Evolutionary conservation across 2,113 vertebrate genomes (phyloP).

Genomic region (Eolophus roseicapilla): DNA sequence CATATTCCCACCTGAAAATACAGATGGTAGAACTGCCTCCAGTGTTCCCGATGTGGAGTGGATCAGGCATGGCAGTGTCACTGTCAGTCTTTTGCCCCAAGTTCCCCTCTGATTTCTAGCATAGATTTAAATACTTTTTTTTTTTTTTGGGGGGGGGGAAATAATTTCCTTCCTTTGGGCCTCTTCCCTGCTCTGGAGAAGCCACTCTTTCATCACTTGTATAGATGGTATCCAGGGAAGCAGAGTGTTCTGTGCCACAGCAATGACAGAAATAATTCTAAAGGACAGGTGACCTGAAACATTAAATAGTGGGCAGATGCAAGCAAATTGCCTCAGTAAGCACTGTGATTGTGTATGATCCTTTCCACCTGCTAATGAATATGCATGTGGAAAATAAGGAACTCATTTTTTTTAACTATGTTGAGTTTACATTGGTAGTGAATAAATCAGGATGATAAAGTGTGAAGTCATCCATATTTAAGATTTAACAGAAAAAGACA

Average conservation of each 20-base stretch:
- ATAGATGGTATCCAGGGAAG: not conserved
- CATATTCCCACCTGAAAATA: not conserved
- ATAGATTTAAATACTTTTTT: not conserved
- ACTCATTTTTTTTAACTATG: conserved; percentile 3
- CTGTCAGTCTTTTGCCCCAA: not conserved
- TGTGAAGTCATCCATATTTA: conserved; percentile 45
- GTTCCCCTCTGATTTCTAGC: not conserved
- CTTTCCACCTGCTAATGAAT: conserved; percentile 60
- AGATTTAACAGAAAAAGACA: conserved; percentile 30
- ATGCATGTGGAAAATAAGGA: conserved; percentile 43
- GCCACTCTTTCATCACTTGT: not conserved
- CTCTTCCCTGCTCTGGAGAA: not conserved
- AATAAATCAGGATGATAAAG: conserved; percentile 54
- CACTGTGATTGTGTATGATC: conserved; percentile 15
- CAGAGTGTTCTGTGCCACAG: not conserved
- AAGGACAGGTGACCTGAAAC: conserved; percentile 49
- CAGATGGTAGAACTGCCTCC: not conserved
- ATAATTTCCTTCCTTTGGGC: not conserved
- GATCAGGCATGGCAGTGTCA: not conserved
- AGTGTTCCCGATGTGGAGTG: not conserved
- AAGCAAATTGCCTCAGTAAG: conserved; percentile 48
- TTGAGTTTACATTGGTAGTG: conserved; percentile 41
- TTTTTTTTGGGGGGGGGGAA: not conserved
- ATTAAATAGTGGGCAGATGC: conserved; percentile 40
- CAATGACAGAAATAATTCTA: conserved; percentile 28